These are phyloP conservation scores for Meloidogyne exigua DNA, from an alignment of 1,140 invertebrate genomes.

Conservation along the genomic window DNA sequence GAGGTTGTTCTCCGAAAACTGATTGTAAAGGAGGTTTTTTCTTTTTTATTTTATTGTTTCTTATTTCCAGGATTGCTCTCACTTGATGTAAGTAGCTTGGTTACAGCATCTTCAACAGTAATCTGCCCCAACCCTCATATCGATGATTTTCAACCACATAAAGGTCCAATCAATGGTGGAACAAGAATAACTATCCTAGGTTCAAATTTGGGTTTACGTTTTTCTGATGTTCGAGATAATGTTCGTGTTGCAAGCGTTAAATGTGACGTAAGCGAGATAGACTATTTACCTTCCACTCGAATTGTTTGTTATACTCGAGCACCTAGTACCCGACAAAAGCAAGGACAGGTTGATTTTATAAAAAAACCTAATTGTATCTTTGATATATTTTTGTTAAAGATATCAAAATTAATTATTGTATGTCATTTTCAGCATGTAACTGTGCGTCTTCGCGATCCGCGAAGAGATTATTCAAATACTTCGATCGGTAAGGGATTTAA, in stretches of 20 bases:
- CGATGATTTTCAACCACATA: slow-evolving; percentile 78
- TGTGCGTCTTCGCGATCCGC: background rate
- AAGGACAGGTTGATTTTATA: slow-evolving; percentile 34
- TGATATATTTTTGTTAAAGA: no score
- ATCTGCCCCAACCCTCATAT: slow-evolving; percentile 58
- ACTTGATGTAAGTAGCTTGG: slow-evolving; percentile 3
- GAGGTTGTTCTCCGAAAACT: slow-evolving; percentile 38
- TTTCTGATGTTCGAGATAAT: slow-evolving; percentile 83
- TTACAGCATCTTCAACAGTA: slow-evolving; percentile 12
- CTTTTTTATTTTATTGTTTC: background rate
- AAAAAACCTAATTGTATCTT: background rate
- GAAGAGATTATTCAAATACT: background rate
- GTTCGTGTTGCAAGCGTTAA: slow-evolving; percentile 84
- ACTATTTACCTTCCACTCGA: slow-evolving; percentile 49
- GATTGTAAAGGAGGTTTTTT: slow-evolving; percentile 22
- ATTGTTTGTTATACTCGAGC: slow-evolving; percentile 60
- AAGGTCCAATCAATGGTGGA: slow-evolving; percentile 90
- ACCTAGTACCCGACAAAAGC: slow-evolving; percentile 53
- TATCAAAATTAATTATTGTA: no score
- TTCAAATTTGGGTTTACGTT: slow-evolving; percentile 84
- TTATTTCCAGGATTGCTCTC: slow-evolving; percentile 17
- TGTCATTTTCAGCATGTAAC: background rate
- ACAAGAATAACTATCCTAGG: slow-evolving; percentile 90
- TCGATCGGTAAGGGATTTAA: no score
- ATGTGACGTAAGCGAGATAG: slow-evolving; percentile 76